Percentiles rank a stretch among this genome's conserved stretches.
These are phyloP conservation scores for Craterocephalus amniculus DNA, from an alignment of 2,797 vertebrate genomes.

Conservation along the genomic window DNA sequence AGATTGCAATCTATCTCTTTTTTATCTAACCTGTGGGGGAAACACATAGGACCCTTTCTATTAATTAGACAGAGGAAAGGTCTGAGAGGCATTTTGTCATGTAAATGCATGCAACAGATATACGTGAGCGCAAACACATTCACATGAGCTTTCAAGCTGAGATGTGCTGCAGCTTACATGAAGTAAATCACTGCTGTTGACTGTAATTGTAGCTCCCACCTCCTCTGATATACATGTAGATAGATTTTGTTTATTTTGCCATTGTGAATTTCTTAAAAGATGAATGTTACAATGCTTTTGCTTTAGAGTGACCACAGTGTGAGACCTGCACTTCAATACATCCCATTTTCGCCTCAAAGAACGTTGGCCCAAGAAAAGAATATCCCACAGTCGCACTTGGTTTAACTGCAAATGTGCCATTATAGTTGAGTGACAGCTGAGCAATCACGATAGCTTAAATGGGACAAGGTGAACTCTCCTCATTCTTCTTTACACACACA, in stretches of 20 bases:
- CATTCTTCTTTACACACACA: constrained; percentile 67
- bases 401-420: constrained; percentile 56
- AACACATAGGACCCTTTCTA: background rate
- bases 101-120: background rate
- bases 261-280: constrained; percentile 3
- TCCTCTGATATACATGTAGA: background rate
- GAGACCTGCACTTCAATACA: constrained; percentile 1
- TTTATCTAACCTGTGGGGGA: background rate
- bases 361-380: constrained; percentile 13
- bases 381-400: constrained; percentile 37
- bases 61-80: background rate
- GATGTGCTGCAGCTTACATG: background rate
- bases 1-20: background rate
- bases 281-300: background rate
- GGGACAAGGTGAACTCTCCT: constrained; percentile 77
- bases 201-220: background rate
- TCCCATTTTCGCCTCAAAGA: constrained; percentile 42
- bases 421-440: constrained; percentile 81
- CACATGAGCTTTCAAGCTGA: too few species aligned
- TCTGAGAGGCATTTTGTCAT: background rate
- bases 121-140: too few species aligned
- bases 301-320: background rate
- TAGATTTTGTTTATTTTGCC: background rate
- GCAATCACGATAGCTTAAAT: constrained; percentile 77
- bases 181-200: background rate